phyloP scores from a whole-genome alignment of 1,140 invertebrate species.

The Hylyphantes graminicola region DNA sequence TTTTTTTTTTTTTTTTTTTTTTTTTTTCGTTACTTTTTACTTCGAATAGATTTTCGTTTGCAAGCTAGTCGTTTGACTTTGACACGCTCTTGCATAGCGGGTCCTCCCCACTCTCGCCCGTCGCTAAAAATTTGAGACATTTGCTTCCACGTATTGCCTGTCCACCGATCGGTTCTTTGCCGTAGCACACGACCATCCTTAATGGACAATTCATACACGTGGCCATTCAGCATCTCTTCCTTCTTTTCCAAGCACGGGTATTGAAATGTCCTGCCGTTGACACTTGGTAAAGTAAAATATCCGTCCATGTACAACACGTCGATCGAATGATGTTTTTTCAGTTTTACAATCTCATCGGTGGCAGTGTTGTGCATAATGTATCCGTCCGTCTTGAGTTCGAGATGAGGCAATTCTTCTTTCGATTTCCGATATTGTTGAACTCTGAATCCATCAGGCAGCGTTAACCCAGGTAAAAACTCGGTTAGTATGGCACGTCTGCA shows the following conservation, averaged over 20 bases:
- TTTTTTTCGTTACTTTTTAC: too few relatives aligned
- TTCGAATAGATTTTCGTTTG: too few relatives aligned
- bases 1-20: too few relatives aligned
- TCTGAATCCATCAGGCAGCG: neutral
- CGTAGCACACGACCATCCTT: neutral
- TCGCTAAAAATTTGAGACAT: neutral
- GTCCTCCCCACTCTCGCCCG: neutral
- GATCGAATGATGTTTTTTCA: neutral
- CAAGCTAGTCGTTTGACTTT: neutral
- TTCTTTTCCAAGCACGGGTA: neutral
- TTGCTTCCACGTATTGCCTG: slow-evolving; percentile 7
- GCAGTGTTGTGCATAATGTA: neutral
- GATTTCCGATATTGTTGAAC: neutral
- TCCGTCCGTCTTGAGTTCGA: neutral
- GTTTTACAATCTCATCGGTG: neutral
- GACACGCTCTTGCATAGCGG: neutral
- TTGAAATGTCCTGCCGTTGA: neutral
- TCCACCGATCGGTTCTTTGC: neutral
- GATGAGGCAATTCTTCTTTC: neutral
- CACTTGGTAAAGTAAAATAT: neutral
- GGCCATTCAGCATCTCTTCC: neutral
- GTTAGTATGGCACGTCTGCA: neutral
- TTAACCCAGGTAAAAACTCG: neutral
- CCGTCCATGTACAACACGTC: slow-evolving; percentile 16
- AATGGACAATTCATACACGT: neutral